phyloP scores from a whole-genome alignment of 2,113 vertebrate genomes.

The Myxocyprinus asiaticus region DNA sequence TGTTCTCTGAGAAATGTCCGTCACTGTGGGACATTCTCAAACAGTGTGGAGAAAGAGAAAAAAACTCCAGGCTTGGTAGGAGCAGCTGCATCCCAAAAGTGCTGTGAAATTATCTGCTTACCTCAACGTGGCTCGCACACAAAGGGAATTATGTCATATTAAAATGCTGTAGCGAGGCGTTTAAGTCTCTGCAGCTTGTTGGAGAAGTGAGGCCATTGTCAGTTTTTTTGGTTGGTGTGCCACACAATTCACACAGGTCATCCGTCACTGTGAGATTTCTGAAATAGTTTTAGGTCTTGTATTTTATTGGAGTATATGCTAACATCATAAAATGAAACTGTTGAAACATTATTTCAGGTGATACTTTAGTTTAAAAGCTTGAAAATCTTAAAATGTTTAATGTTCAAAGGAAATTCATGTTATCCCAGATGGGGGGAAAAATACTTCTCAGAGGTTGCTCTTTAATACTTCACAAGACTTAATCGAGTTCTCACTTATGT shows the following conservation, averaged over 20 bases:
- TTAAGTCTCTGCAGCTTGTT: slow-evolving; percentile 24
- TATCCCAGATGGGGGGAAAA: no score
- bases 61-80: slow-evolving; percentile 14
- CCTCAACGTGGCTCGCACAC: slow-evolving; percentile 14
- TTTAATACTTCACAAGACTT: no score
- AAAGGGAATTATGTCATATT: slow-evolving; percentile 31
- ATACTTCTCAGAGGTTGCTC: no score
- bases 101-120: slow-evolving; percentile 27
- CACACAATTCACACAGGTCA: slow-evolving; percentile 22
- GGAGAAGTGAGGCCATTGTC: slow-evolving; percentile 25
- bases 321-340: no score
- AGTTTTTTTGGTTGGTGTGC: slow-evolving; percentile 6
- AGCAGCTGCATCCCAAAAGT: slow-evolving; percentile 32
- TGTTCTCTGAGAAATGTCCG: slow-evolving; percentile 2
- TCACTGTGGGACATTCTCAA: background rate
- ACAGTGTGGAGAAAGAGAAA: background rate
- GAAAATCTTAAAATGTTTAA: no score
- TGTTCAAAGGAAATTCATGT: no score
- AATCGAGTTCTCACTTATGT: no score
- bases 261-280: slow-evolving; percentile 54
- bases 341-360: no score
- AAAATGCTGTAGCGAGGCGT: slow-evolving; percentile 29
- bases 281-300: no score
- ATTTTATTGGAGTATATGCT: no score
- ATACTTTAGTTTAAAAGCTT: no score